These are phyloP conservation scores for Triops longicaudatus DNA, from an alignment of 1,140 invertebrate genomes.

Conservation along the genomic window DNA sequence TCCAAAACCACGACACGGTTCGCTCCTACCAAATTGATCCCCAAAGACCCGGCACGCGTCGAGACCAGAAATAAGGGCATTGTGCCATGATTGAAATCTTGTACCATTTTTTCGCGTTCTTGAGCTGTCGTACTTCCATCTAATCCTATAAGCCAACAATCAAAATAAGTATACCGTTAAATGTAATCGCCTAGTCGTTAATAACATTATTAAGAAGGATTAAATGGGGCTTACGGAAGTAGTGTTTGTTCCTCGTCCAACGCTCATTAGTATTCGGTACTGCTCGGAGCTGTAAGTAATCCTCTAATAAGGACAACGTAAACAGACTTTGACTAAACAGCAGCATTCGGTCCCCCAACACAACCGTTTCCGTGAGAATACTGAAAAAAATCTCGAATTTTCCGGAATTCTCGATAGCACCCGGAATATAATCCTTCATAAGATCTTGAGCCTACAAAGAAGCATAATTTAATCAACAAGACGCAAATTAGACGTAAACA, in stretches of 20 bases:
- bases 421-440: conserved; percentile 77
- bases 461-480: no score
- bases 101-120: conserved; percentile 92
- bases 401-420: conserved; percentile 82
- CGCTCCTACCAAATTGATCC: conserved; percentile 95
- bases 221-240: conserved; percentile 66
- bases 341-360: conserved; percentile 80
- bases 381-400: conserved; percentile 94
- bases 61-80: conserved; percentile 92
- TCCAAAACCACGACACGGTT: conserved; percentile 96
- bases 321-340: conserved; percentile 95
- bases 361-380: conserved; percentile 81
- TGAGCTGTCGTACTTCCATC: conserved; percentile 90
- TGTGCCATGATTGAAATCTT: conserved; percentile 91
- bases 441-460: conserved; percentile 62
- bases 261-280: conserved; percentile 62
- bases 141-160: conserved; percentile 50
- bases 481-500: no score
- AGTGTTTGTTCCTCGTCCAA: conserved; percentile 80
- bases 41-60: conserved; percentile 90
- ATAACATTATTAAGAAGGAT: no score
- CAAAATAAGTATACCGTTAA: no score
- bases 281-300: conserved; percentile 71
- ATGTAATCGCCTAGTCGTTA: no score
- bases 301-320: conserved; percentile 94